phyloP scores from a whole-genome alignment of 2,888 invertebrate genomes.

The Capitulum mitella region DNA sequence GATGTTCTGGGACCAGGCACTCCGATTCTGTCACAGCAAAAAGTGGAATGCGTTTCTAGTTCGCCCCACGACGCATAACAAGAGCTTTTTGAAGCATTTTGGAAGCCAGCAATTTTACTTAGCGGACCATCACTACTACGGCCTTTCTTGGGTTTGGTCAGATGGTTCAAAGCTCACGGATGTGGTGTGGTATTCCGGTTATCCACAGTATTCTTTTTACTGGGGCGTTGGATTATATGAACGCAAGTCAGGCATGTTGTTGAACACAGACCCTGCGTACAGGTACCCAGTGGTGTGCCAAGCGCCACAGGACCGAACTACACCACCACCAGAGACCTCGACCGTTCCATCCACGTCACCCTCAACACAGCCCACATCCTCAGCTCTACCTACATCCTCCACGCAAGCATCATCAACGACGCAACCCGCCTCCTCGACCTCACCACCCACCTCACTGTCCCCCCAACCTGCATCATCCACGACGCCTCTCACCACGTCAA shows the following conservation, averaged over 20 bases:
- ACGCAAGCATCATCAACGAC: not conserved
- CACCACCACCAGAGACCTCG: no score
- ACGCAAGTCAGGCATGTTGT: not conserved
- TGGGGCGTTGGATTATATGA: not conserved
- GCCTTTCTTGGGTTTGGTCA: not conserved
- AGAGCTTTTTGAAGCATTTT: not conserved
- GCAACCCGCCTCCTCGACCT: not conserved
- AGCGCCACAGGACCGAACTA: no score
- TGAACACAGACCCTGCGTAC: not conserved
- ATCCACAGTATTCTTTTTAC: not conserved
- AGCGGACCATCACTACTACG: not conserved
- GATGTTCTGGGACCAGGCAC: no score
- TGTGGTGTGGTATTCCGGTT: not conserved
- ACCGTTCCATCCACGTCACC: no score
- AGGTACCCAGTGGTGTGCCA: not conserved
- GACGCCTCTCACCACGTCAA: no score
- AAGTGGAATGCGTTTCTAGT: not conserved
- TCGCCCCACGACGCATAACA: not conserved
- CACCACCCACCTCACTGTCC: not conserved
- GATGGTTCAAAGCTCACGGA: not conserved
- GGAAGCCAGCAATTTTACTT: not conserved
- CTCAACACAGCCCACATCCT: no score
- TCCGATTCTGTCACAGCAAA: no score
- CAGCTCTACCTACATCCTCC: not conserved
- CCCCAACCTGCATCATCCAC: not conserved